phyloP scores from a whole-genome alignment of 2,797 vertebrate genomes.

The Podarcis lilfordi region DNA sequence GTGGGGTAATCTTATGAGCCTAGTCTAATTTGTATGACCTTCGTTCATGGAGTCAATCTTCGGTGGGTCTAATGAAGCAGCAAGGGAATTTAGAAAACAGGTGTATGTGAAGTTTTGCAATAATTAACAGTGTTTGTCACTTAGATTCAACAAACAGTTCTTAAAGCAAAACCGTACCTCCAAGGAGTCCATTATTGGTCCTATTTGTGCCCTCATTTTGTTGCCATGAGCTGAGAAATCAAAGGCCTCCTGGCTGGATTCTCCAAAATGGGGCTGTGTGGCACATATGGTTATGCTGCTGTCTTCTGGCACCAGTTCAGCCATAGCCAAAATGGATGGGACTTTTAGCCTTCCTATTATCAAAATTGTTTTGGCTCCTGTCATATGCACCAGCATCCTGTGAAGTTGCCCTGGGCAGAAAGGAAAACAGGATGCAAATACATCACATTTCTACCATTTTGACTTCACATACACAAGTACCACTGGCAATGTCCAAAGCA shows the following conservation, averaged over 20 bases:
- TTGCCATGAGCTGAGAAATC: conserved; percentile 79
- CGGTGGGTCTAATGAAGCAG: neutral
- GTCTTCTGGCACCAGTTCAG: conserved; percentile 79
- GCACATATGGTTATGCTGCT: conserved; percentile 76
- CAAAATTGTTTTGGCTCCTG: conserved; percentile 76
- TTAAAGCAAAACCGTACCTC: conserved; percentile 64
- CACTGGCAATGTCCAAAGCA: neutral
- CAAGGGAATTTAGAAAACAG: neutral
- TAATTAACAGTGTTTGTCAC: neutral
- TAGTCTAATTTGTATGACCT: neutral
- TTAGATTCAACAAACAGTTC: neutral
- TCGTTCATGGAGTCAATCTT: neutral
- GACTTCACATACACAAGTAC: neutral
- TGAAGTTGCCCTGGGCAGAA: conserved; percentile 75
- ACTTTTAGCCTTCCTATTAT: conserved; percentile 80
- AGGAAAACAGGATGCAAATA: conserved; percentile 27
- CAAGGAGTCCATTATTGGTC: conserved; percentile 75
- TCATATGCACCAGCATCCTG: conserved; percentile 77
- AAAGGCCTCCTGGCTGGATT: conserved; percentile 76
- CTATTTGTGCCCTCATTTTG: conserved; percentile 78
- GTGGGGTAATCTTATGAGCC: neutral
- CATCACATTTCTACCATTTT: neutral
- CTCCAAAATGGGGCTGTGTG: conserved; percentile 61
- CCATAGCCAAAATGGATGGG: conserved; percentile 78
- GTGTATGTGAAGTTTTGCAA: neutral